Base-by-base conservation (phyloP, 2,113 vertebrate genomes). In the Neomonachus schauinslandi region DNA sequence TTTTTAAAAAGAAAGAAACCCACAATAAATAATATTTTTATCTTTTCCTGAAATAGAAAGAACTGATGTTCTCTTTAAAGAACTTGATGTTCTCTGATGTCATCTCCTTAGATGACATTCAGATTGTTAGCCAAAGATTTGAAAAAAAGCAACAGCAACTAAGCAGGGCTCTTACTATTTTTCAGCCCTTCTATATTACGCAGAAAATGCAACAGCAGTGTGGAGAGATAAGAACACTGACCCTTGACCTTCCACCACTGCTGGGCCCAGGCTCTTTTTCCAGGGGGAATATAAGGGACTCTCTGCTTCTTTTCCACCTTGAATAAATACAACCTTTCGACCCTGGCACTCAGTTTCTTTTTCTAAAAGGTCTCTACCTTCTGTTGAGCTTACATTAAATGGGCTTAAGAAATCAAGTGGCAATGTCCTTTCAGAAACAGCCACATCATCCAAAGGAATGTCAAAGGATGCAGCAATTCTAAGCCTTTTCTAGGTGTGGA, bases 281-380 rank as follows among this genome's bases (percentile, higher is more conserved):
- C 31, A 53, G 36, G 24, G 69, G 49, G 80, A 28, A 89, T 89
- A 76, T 57, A 51, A 89, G 49, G 88, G 79, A 89, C 24, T 61
- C 31, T 92, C 39, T 69, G 57, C 57, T 89, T 36, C 59, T 85
- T 71, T 74, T 55, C n/a, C 28, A 81, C 10, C 28, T 89, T 79
- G 72, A 89, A 93, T 93, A 90, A 81, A 96, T 14, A 95, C 19
- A 65, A 61, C 39, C 46, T 95, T 93, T 90, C 33, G 51, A 90
- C 42, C 36, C 13, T 26, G 39, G 24, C 63, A 39, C 13, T 85
- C 57, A 42, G 11, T 24, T 51, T 53, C 57, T 69, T 93, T 67
- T 61, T 61, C 89, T 63, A 80, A 77, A 83, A 69, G 7, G 4
- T 72, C 53, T 36, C 39, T 22, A 36, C 7, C 49, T 57, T 61